Evolutionary conservation across 64 coral and sea anemone species (phyloP), one percentile per base, ranked within the genome.

Genomic region (Stylophora pistillata): DNA sequence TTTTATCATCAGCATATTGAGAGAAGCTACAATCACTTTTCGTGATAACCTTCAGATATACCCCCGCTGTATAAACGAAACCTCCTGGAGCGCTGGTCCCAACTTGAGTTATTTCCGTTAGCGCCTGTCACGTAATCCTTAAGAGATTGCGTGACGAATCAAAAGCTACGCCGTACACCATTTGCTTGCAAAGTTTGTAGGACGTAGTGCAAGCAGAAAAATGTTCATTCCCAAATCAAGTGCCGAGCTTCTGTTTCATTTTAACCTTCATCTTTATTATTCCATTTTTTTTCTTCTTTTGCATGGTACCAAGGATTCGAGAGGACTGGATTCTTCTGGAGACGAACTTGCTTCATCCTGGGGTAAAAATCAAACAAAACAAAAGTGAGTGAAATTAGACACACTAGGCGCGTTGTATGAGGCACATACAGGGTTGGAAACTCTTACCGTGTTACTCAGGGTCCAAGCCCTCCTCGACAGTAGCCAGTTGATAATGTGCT

Each of bases 401-500:
- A 68, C n/a, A 68, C 21, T 25, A n/a, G 6, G 64, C 23, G 13
- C 25, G 64, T 68, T 27, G 25, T 25, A 28, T 28, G 64, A 9
- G 13, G 64, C 2, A 68, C 21, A 20, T n/a, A 3, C 6, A 20
- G 23, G 21, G 2, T 47, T n/a, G 25, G 10, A n/a, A 0, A 11
- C 0, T 25, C 21, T 68, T 13, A 70, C 80, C 31, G 53, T 11
- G 13, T 15, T 84, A 84, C 34, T 84, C 20, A 7, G 80, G 17
- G 31, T 28, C 80, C 23, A 84, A 32, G 34, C 80, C 93, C 58
- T 98, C 93, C 72, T 95, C 88, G 27, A 92, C 97, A 27, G 87
- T 87, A n/a, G 97, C 97, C 74, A 99, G 87, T 78, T 99, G 97
- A 71, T 99, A 99, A 58, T 99, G 97, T 27, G 91, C 89, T 65